Percentiles rank a stretch among this genome's conserved stretches.
phyloP scores from a whole-genome alignment of 2,888 invertebrate genomes.

The Scrobipalpa atriplicella region DNA sequence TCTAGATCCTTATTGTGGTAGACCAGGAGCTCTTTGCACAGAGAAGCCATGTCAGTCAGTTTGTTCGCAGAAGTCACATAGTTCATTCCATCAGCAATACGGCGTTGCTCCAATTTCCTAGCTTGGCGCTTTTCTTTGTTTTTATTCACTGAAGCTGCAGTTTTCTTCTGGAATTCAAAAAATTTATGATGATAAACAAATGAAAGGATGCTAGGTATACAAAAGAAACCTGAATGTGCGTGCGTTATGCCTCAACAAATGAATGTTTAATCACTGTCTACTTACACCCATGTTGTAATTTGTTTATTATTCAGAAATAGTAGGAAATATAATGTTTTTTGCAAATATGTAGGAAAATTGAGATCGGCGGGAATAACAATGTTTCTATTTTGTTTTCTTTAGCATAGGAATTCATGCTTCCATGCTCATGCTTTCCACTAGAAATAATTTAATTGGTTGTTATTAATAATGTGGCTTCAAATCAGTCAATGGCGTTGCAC shows the following conservation, averaged over 20 bases:
- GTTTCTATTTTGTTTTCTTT: not conserved
- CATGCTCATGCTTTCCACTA: not conserved
- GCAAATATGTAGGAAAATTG: not conserved
- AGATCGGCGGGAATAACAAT: conserved; percentile 23
- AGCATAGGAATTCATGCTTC: not conserved
- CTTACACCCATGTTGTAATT: conserved; percentile 52
- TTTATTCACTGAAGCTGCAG: conserved; percentile 67
- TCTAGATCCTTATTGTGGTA: conserved; percentile 84
- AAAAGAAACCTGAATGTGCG: not conserved
- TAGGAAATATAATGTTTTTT: not conserved
- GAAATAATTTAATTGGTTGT: not conserved
- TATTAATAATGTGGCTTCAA: not conserved
- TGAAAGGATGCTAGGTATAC: not conserved
- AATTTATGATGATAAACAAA: not conserved
- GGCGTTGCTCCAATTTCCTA: conserved; percentile 83
- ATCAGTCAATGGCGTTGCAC: not conserved
- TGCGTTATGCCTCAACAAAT: not conserved
- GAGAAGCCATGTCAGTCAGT: conserved; percentile 80
- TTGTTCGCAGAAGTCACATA: conserved; percentile 84
- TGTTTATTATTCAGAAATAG: not conserved
- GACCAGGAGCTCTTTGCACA: conserved; percentile 84
- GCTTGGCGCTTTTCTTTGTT: conserved; percentile 85
- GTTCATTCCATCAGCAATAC: conserved; percentile 83
- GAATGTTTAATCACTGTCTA: conserved; percentile 26
- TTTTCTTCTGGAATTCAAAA: conserved; percentile 70